Percentiles rank a stretch among this genome's conserved stretches.
Conservation (phyloP, 2,888 invertebrate species). For the Itoplectis maculator region DNA sequence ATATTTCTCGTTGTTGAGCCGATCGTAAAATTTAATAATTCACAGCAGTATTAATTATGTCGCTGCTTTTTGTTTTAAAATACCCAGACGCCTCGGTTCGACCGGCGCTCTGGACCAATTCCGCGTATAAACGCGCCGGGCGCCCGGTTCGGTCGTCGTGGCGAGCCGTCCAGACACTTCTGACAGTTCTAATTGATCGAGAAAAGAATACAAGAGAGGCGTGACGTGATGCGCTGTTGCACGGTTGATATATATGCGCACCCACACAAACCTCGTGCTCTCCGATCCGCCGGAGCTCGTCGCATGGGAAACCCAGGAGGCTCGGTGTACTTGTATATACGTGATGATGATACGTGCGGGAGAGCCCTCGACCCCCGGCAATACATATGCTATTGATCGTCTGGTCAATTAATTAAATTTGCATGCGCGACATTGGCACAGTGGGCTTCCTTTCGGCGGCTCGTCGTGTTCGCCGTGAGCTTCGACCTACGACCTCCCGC, state of each 20-base stretch:
- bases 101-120: slow-evolving; percentile 28
- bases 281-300: slow-evolving; percentile 18
- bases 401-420: slow-evolving; percentile 70
- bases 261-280: slow-evolving; percentile 28
- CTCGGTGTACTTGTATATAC: slow-evolving; percentile 46
- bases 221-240: slow-evolving; percentile 50
- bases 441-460: slow-evolving; percentile 64
- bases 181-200: slow-evolving; percentile 74
- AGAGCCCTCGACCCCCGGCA: slow-evolving; percentile 59
- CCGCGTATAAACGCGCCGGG: slow-evolving; percentile 24
- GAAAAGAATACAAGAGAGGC: slow-evolving; percentile 66
- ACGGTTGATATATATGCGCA: slow-evolving; percentile 22
- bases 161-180: slow-evolving; percentile 71
- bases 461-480: slow-evolving; percentile 51
- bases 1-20: no score
- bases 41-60: not conserved
- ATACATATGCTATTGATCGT: slow-evolving; percentile 68
- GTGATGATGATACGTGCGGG: slow-evolving; percentile 35
- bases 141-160: slow-evolving; percentile 44
- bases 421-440: slow-evolving; percentile 68
- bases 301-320: slow-evolving; percentile 49
- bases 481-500: slow-evolving; percentile 49
- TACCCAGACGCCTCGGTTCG: not conserved
- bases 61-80: not conserved
- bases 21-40: no score